Percentiles rank a stretch among this genome's conserved stretches.
These are phyloP conservation scores for Lypha dubia DNA, from an alignment of 2,888 invertebrate species.

Conservation along the genomic window DNA sequence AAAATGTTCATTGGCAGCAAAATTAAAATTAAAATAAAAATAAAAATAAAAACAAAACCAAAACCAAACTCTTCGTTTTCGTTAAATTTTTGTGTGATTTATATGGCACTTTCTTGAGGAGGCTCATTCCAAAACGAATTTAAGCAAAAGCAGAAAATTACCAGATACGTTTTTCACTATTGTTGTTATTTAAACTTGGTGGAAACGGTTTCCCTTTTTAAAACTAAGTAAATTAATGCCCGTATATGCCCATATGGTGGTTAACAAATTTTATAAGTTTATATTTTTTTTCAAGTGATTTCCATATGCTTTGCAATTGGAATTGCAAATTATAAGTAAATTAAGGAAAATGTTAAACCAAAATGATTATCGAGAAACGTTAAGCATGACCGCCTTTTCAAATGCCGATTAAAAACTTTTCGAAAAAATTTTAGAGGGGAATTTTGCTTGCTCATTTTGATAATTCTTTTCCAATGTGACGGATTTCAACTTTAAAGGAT, in stretches of 20 bases:
- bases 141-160: constrained; percentile 6
- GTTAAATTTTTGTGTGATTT: constrained; percentile 42
- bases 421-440: too few relatives aligned
- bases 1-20: constrained; percentile 23
- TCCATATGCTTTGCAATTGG: constrained; percentile 4
- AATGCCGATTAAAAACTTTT: too few relatives aligned
- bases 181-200: neutral
- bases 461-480: too few relatives aligned
- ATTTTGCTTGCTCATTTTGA: too few relatives aligned
- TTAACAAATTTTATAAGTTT: constrained; percentile 16
- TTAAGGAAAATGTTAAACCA: too few relatives aligned
- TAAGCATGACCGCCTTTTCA: too few relatives aligned
- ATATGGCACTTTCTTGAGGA: constrained; percentile 65
- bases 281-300: neutral
- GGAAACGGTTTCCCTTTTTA: constrained; percentile 59
- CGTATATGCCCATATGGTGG: constrained; percentile 30
- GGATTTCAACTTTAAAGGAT: too few relatives aligned
- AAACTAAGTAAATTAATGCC: constrained; percentile 26
- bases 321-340: too few relatives aligned
- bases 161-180: neutral
- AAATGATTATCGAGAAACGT: too few relatives aligned
- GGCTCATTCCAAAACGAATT: constrained; percentile 21
- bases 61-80: constrained; percentile 8
- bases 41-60: neutral
- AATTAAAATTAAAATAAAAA: constrained; percentile 3